A percentile compares a stretch with the other conserved stretches of the same genome.
phyloP scores from a whole-genome alignment of 23 tunicate species.

The Styela plicata region DNA sequence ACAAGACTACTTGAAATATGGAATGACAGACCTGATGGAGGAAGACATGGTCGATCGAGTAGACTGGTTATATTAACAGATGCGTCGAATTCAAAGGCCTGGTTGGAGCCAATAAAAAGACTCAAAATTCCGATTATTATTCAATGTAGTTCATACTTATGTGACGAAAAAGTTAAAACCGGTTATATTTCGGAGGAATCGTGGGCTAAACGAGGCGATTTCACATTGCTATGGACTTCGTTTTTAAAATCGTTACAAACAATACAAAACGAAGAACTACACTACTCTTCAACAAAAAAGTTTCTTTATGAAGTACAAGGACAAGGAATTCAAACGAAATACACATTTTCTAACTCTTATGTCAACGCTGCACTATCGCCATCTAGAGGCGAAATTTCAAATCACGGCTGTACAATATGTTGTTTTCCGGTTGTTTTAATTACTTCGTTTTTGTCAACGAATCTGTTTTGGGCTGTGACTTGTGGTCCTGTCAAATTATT shows the following conservation, averaged over 20 bases:
- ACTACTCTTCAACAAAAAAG: neutral
- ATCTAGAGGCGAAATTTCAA: neutral
- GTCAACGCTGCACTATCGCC: neutral
- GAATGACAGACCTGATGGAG: neutral
- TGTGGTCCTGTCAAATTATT: neutral
- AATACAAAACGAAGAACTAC: constrained; percentile 5
- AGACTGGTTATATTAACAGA: constrained; percentile 7
- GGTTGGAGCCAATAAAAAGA: neutral
- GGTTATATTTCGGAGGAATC: neutral
- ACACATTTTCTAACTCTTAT: neutral
- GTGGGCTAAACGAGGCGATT: constrained; percentile 14
- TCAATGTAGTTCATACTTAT: neutral
- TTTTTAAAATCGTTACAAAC: neutral
- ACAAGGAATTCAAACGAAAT: constrained; percentile 4
- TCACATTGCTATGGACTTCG: constrained; percentile 4
- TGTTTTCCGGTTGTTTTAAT: constrained; percentile 10
- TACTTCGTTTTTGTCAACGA: neutral
- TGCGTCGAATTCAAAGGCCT: constrained; percentile 5
- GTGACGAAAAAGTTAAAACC: neutral
- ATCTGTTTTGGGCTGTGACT: neutral
- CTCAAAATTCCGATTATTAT: neutral
- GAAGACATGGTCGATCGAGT: neutral
- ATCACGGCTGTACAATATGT: neutral
- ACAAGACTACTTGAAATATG: constrained; percentile 6
- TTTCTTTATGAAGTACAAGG: constrained; percentile 4